phyloP scores from a whole-genome alignment of 1,140 invertebrate genomes.

The Nomia melanderi region DNA sequence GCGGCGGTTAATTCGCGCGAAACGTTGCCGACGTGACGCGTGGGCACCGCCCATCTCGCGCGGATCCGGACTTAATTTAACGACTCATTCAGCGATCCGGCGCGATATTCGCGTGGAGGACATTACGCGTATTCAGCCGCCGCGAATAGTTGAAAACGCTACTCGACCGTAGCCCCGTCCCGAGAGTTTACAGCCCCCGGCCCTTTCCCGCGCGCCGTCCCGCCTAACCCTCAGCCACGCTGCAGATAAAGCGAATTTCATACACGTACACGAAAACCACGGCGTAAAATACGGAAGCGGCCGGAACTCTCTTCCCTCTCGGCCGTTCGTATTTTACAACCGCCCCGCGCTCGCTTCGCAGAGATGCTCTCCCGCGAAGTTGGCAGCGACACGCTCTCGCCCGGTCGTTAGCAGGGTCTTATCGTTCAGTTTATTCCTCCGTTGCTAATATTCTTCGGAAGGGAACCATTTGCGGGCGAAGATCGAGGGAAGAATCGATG shows the following conservation, averaged over 20 bases:
- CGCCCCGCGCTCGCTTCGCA: background rate
- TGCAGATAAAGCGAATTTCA: slow-evolving; percentile 30
- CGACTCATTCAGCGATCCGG: slow-evolving; percentile 19
- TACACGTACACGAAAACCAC: slow-evolving; percentile 40
- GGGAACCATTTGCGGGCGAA: background rate
- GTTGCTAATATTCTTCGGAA: background rate
- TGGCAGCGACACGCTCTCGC: slow-evolving; percentile 21
- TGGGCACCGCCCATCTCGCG: background rate
- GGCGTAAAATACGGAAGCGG: slow-evolving; percentile 44
- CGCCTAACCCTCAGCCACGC: slow-evolving; percentile 13
- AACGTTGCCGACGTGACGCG: background rate
- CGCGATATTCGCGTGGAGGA: slow-evolving; percentile 15
- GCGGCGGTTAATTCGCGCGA: background rate
- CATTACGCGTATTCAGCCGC: slow-evolving; percentile 7
- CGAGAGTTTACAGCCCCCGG: slow-evolving; percentile 4
- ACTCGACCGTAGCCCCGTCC: slow-evolving; percentile 1
- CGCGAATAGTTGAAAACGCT: slow-evolving; percentile 9
- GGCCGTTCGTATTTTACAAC: slow-evolving; percentile 32
- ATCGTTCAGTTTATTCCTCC: slow-evolving; percentile 28
- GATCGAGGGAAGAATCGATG: background rate
- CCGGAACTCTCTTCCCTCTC: slow-evolving; percentile 13
- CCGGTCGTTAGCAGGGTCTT: slow-evolving; percentile 35
- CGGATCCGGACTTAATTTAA: slow-evolving; percentile 25
- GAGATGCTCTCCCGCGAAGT: slow-evolving; percentile 9
- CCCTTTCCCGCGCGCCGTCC: slow-evolving; percentile 1